These are phyloP conservation scores for Lichenostomus cassidix DNA, from an alignment of 2,113 vertebrate species.

Conservation along the genomic window DNA sequence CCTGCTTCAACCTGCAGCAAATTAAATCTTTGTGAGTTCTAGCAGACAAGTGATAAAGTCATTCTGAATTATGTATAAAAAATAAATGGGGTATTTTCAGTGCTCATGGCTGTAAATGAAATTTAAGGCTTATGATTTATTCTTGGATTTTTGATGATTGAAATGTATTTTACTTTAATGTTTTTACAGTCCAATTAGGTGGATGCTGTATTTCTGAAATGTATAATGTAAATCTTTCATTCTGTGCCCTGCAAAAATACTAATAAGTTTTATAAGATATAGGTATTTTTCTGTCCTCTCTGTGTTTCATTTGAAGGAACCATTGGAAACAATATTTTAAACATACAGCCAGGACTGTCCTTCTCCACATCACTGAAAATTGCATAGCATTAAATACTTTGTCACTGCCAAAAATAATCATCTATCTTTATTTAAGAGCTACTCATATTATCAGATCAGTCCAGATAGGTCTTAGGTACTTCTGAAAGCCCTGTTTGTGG, in stretches of 20 bases:
- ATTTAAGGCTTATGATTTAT: conserved; percentile 38
- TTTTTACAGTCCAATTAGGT: neutral
- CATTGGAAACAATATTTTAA: neutral
- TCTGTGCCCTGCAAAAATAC: neutral
- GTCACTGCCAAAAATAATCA: neutral
- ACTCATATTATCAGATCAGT: neutral
- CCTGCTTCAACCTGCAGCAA: conserved; percentile 78
- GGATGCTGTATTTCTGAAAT: neutral
- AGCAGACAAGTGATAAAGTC: conserved; percentile 65
- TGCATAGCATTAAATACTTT: neutral
- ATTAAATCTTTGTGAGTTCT: conserved; percentile 76
- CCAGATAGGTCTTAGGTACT: neutral
- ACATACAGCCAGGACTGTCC: neutral
- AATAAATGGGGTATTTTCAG: conserved; percentile 64
- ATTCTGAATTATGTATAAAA: conserved; percentile 65
- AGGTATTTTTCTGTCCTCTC: neutral
- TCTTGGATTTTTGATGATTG: conserved; percentile 14
- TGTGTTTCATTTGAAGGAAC: neutral
- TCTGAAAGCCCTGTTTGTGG: neutral
- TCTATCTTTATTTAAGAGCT: neutral
- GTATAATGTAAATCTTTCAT: neutral
- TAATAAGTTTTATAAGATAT: neutral
- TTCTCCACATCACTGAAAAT: neutral
- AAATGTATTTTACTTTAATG: neutral
- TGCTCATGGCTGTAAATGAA: conserved; percentile 57